phyloP scores from a whole-genome alignment of 2,888 invertebrate species.

The Cantharis flavilabris region DNA sequence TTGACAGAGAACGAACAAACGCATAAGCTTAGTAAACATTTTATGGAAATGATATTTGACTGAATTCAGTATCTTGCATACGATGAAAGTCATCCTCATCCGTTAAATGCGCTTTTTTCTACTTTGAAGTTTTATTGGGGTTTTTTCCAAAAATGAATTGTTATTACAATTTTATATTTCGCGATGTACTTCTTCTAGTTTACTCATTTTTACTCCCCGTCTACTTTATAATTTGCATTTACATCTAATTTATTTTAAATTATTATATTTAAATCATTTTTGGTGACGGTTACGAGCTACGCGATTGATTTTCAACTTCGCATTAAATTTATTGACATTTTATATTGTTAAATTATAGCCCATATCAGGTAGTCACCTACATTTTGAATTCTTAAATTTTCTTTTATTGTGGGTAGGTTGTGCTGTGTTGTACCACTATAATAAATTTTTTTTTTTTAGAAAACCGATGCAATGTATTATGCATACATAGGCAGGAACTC shows the following conservation, averaged over 20 bases:
- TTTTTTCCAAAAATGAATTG: background rate
- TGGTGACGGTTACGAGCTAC: background rate
- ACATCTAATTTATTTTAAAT: background rate
- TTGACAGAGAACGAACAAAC: conserved; percentile 18
- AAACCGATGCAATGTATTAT: too few relatives aligned
- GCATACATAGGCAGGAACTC: too few relatives aligned
- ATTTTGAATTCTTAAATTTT: background rate
- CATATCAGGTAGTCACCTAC: background rate
- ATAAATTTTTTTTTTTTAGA: background rate
- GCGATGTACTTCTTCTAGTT: background rate
- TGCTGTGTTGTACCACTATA: background rate
- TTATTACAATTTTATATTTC: background rate
- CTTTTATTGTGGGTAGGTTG: background rate
- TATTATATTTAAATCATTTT: background rate
- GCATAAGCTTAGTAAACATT: conserved; percentile 26
- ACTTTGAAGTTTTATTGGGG: conserved; percentile 3
- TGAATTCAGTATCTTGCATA: conserved; percentile 18
- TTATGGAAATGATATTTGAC: conserved; percentile 29
- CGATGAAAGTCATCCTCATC: conserved; percentile 12
- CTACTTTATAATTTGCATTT: background rate
- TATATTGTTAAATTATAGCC: background rate
- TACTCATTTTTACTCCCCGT: background rate
- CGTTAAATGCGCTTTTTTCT: conserved; percentile 3
- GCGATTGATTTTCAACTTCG: background rate
- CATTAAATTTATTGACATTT: background rate